A percentile compares a stretch with the other conserved stretches of the same genome.
These are phyloP conservation scores for Sylvilagus bachmani DNA, from an alignment of 2,113 vertebrate species.

Conservation along the genomic window DNA sequence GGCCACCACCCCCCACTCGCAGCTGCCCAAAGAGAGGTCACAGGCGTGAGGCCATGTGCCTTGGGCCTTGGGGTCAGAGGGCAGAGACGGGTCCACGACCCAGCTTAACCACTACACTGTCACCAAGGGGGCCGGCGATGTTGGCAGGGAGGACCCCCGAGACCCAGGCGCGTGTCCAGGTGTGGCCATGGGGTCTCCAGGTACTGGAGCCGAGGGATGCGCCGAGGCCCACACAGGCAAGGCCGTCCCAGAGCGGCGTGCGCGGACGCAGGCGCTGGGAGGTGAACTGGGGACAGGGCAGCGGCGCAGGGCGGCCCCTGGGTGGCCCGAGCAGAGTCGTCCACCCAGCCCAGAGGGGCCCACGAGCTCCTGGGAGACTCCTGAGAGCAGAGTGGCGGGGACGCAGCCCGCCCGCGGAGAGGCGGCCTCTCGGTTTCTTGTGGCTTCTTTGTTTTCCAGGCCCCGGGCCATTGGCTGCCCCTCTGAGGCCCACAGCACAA, in stretches of 20 bases:
- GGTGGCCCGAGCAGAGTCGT: accelerated
- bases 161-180: background rate
- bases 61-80: background rate
- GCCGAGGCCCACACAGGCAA: background rate
- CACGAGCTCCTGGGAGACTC: background rate
- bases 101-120: background rate
- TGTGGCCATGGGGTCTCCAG: background rate
- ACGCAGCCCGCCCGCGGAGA: accelerated
- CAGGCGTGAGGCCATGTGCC: background rate
- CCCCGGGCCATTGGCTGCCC: background rate
- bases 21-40: background rate
- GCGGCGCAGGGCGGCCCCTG: accelerated
- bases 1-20: accelerated
- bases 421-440: background rate
- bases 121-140: accelerated
- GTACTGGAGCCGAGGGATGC: accelerated
- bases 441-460: conserved; percentile 51
- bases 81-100: background rate
- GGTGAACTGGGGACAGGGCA: accelerated
- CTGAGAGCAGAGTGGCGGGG: background rate
- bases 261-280: too few species aligned
- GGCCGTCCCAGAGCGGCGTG: background rate
- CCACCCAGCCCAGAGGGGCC: background rate
- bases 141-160: too few species aligned
- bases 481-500: background rate